Evolutionary conservation across 2,888 invertebrate genomes (phyloP), one percentile per base, ranked within the genome.

Genomic region (Pseudanteris insignis): DNA sequence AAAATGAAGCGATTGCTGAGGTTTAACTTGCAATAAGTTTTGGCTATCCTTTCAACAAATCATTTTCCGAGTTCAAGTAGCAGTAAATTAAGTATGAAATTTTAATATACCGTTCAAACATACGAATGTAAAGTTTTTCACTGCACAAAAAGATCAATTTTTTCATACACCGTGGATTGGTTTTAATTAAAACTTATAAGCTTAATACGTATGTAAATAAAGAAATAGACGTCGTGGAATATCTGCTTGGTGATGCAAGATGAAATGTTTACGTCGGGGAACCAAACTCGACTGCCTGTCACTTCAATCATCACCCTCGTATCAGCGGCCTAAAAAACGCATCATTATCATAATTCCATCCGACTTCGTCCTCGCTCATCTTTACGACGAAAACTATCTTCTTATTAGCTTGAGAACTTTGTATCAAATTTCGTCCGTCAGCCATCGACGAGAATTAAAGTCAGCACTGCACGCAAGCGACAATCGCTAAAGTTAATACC

Each of bases 1-100:
- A 50, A 44, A 50, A 50, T 47, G 48, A 26, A 14, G 28, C n/a
- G 43, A 37, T 51, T 55, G 47, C 51, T n/a, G 51, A 7, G 33
- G 10, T 41, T 26, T 7, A 6, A 18, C 9, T 10, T 34, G 26
- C 9, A 46, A 51, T 59, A 51, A 59, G 44, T n/a, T n/a, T n/a
- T n/a, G n/a, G n/a, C n/a, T n/a, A n/a, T n/a, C n/a, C n/a, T n/a
- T n/a, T n/a, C n/a, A n/a, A n/a, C n/a, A n/a, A n/a, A n/a, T n/a
- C n/a, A n/a, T n/a, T n/a, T n/a, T n/a, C n/a, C n/a, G n/a, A n/a
- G n/a, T n/a, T n/a, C n/a, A n/a, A n/a, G n/a, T n/a, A n/a, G n/a
- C n/a, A n/a, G n/a, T n/a, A n/a, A n/a, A n/a, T n/a, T n/a, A n/a
- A n/a, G n/a, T n/a, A n/a, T n/a, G n/a, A n/a, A n/a, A n/a, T n/a